Evolutionary conservation across 2,797 vertebrate species (phyloP).

Genomic region (Aeoliscus strigatus): DNA sequence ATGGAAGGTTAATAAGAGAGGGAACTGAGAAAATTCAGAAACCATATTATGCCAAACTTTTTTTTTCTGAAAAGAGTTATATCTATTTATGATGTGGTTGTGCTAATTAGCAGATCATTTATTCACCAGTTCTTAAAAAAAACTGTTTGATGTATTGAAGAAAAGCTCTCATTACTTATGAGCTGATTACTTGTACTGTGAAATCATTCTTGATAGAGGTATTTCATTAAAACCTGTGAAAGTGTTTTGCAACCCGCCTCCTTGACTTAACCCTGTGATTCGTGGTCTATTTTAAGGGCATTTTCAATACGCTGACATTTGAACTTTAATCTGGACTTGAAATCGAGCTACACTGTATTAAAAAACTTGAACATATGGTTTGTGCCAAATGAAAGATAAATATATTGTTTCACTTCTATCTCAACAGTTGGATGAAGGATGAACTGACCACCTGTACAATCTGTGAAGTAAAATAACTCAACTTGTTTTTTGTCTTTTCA

Average conservation of each 20-base stretch:
- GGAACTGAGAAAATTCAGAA: conserved; percentile 61
- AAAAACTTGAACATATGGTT: no score
- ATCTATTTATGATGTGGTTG: conserved; percentile 28
- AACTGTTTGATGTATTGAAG: conserved; percentile 38
- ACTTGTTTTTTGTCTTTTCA: no score
- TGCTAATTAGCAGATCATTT: conserved; percentile 51
- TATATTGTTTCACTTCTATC: no score
- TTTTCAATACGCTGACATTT: no score
- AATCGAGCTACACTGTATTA: no score
- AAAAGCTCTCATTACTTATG: conserved; percentile 35
- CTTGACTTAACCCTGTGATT: conserved; percentile 23
- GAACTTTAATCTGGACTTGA: no score
- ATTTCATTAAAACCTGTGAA: conserved; percentile 39
- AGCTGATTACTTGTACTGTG: conserved; percentile 29
- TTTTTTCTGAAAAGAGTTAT: conserved; percentile 49
- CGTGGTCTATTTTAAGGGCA: no score
- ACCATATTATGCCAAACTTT: conserved; percentile 66
- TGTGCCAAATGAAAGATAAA: no score
- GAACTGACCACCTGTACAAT: no score
- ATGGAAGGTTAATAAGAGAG: conserved; percentile 76
- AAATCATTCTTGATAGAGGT: conserved; percentile 32
- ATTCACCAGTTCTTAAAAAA: conserved; percentile 25
- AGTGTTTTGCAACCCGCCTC: conserved; percentile 8
- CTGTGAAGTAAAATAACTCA: no score
- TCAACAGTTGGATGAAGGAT: no score